These are phyloP conservation scores for Zeugodacus cucurbitae DNA, from an alignment of 1,140 invertebrate genomes.

Conservation along the genomic window DNA sequence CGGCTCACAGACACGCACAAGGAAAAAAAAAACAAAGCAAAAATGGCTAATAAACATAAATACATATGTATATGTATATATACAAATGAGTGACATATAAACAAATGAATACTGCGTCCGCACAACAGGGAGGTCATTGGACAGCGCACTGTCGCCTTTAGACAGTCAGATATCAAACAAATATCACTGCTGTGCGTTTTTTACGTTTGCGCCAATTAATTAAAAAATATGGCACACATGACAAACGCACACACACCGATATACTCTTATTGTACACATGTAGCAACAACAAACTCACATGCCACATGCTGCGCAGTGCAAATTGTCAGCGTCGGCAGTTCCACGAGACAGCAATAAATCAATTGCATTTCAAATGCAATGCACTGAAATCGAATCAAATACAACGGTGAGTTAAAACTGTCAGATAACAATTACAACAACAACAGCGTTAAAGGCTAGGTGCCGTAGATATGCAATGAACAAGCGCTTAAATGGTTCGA, in stretches of 20 bases:
- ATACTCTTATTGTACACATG: background rate
- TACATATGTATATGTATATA: background rate
- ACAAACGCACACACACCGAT: background rate
- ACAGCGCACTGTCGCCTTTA: background rate
- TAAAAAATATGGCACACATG: background rate
- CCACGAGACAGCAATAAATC: constrained; percentile 5
- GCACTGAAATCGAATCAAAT: background rate
- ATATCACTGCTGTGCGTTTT: background rate
- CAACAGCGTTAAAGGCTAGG: background rate
- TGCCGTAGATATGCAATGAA: background rate
- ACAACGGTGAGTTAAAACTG: background rate
- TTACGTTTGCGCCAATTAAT: constrained; percentile 1
- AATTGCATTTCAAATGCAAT: background rate
- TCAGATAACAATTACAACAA: constrained; percentile 6
- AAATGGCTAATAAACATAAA: background rate
- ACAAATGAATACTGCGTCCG: background rate
- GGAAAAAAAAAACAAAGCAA: background rate
- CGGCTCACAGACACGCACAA: background rate
- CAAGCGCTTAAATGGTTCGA: background rate
- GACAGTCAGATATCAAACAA: background rate
- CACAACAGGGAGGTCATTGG: background rate
- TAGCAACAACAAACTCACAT: background rate
- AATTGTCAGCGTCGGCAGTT: constrained; percentile 1
- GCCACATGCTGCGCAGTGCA: background rate
- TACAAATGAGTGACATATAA: background rate